Base-by-base conservation (phyloP, 2,113 vertebrate genomes). In the Nymphicus hollandicus region DNA sequence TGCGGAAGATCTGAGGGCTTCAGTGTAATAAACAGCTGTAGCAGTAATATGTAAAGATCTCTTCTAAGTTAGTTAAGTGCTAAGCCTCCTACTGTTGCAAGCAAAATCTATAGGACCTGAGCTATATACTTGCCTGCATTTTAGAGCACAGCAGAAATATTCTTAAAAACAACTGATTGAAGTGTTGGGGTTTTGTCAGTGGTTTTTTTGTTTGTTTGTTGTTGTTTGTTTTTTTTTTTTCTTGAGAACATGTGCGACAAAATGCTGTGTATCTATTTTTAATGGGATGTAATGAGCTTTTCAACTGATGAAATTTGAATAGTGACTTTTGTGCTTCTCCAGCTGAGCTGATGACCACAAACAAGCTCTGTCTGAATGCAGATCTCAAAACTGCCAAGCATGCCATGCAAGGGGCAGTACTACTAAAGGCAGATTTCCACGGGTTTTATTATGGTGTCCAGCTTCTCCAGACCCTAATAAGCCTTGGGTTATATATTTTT, bases 41-140 rank as follows among this genome's bases (percentile, higher is more conserved):
- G 66, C 28, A 63, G 31, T 58, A 73, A 37, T 58, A 31, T 37
- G 13, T 58, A 81, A 91, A 83, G 68, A 91, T 28, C 10, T 43
- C 56, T 90, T 82, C 63, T 52, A 91, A 92, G 73, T 87, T 96
- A 93, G 70, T 91, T 91, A 87, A 94, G 28, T 50, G 25, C 5
- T 41, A 37, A 43, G 25, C 53, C 23, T 91, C 24, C 35, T 72
- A 23, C 13, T 16, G 6, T 83, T 86, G 44, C 46, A 68, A 78
- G 17, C 1, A 70, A 55, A 83, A 88, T 83, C 76, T 78, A 5
- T 39, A 52, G 56, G 22, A 60, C 19, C 13, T 50, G 24, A 53
- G 17, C 8, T 47, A 13, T 28, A 29, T 31, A 33, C 22, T 63
- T 86, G 31, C 46, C 18, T 39, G 50, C 17, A 20, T 41, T 52